Evolutionary conservation across 2,113 vertebrate genomes (phyloP).

Genomic region (Turnix velox): DNA sequence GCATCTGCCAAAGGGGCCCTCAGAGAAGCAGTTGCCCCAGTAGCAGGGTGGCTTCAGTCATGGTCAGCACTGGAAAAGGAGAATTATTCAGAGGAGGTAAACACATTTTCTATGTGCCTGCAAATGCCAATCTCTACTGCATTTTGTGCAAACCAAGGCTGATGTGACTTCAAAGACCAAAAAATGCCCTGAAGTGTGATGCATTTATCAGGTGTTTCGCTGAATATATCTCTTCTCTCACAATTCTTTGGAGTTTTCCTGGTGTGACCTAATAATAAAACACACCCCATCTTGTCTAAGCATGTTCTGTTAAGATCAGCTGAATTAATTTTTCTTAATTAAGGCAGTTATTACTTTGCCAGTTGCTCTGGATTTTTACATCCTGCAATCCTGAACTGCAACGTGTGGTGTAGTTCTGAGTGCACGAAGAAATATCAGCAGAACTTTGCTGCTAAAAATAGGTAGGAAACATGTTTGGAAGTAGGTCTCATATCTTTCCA

Average conservation of each 20-base stretch:
- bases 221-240: not conserved
- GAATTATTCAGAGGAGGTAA: not conserved
- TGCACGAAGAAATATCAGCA: not conserved
- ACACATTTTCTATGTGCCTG: not conserved
- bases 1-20: not conserved
- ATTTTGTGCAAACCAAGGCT: not conserved
- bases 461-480: not conserved
- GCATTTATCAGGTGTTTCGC: not conserved
- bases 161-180: not conserved
- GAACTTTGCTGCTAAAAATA: not conserved
- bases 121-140: not conserved
- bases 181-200: not conserved
- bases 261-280: not conserved
- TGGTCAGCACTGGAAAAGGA: not conserved
- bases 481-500: not conserved
- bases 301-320: not conserved
- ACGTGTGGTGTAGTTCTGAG: not conserved
- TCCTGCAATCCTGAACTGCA: not conserved
- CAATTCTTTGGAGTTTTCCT: not conserved
- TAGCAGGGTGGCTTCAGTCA: not conserved
- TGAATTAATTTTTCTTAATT: conserved; percentile 34
- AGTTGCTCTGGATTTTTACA: not conserved
- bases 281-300: not conserved
- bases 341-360: not conserved
- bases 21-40: not conserved